phyloP scores from a whole-genome alignment of 2,888 invertebrate species.

The Catonia carolina region DNA sequence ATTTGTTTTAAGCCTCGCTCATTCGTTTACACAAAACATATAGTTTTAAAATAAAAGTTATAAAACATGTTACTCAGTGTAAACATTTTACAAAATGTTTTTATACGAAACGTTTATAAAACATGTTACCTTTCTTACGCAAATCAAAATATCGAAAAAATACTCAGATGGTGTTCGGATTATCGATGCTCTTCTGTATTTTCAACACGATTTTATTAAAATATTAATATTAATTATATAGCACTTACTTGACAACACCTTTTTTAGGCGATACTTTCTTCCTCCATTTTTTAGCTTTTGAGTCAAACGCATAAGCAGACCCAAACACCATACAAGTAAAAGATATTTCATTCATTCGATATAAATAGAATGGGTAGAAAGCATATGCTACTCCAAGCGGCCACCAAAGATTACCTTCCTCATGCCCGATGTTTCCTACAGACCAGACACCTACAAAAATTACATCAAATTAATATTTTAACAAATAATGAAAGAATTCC shows the following conservation, averaged over 20 bases:
- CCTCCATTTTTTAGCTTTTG: conserved; percentile 72
- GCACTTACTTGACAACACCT: conserved; percentile 39
- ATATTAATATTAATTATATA: too few species aligned
- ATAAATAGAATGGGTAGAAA: conserved; percentile 54
- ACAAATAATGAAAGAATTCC: conserved; percentile 3
- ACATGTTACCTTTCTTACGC: too few species aligned
- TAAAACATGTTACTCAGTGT: too few species aligned
- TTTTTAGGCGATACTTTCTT: conserved; percentile 51
- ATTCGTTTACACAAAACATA: too few species aligned
- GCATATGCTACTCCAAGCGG: conserved; percentile 61
- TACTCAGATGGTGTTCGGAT: too few species aligned
- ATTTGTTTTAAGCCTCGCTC: too few species aligned
- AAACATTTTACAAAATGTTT: too few species aligned
- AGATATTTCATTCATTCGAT: conserved; percentile 65
- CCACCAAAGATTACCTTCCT: conserved; percentile 64
- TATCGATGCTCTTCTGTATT: too few species aligned
- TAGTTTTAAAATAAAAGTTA: too few species aligned
- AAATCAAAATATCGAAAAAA: too few species aligned
- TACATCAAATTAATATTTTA: conserved; percentile 8
- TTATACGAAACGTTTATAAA: too few species aligned
- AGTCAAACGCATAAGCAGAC: conserved; percentile 64
- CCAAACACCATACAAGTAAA: conserved; percentile 58
- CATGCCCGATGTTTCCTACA: conserved; percentile 84
- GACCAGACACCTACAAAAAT: conserved; percentile 70
- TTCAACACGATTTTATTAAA: too few species aligned